Evolutionary conservation across 2,113 vertebrate genomes (phyloP), one percentile per base, ranked within the genome.

Genomic region (Ceuthmochares aereus): DNA sequence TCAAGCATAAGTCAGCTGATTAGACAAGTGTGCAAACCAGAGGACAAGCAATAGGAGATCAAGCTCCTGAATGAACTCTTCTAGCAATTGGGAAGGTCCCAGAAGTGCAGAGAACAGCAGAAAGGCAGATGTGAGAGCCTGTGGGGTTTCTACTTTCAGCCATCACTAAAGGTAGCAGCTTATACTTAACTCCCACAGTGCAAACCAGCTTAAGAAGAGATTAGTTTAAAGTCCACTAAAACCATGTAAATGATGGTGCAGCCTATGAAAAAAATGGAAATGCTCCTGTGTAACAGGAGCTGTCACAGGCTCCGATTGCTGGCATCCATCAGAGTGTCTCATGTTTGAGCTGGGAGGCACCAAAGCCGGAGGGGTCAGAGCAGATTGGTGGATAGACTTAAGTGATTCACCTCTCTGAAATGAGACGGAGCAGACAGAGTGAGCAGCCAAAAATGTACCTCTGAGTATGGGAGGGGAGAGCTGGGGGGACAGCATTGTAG

Each of bases 161-260:
- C 64, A 62, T 49, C 60, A 25, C 60, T 85, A 67, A 70, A 92
- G 60, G 72, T 7, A 90, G 83, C 40, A 49, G 90, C 54, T 93
- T 92, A 49, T 37, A 78, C 34, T 87, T 75, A 75, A 96, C 78
- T 92, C 77, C 68, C 56, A 64, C 45, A 60, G 52, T 30, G 36
- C 88, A 87, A 93, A 67, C 12, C 60, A 92, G 76, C 68, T 90
- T 94, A 93, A 77, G 83, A 49, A 84, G 76, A 80, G 73, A 92
- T 96, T 92, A 92, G 23, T 29, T 82, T 40, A 89, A 93, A 93
- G 77, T 62, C 82, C 36, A 56, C 83, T 77, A 90, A 88, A 93
- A 25, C 72, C 67, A 83, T 3, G 4, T 43, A 84, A 93, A 79
- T 58, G 78, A 84, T 66, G 81, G 84, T 69, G 75, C 72, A 91